Conservation (phyloP, 2,797 vertebrate species). For the Xyrichtys novacula region DNA sequence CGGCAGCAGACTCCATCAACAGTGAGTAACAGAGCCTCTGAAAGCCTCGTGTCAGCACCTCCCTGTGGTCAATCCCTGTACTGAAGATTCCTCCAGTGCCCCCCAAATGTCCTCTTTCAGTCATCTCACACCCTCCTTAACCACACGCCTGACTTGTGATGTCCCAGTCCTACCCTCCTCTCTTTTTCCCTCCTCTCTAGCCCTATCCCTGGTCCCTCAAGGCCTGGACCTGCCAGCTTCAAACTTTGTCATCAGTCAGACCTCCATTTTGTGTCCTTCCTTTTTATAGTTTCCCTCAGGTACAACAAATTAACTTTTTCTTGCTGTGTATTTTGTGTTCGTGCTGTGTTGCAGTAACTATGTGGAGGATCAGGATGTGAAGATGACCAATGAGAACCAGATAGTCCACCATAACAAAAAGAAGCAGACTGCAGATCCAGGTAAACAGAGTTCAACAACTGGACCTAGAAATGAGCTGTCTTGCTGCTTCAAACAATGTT, state of each 20-base stretch:
- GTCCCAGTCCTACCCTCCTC: conserved; percentile 3
- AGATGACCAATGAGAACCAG: conserved; percentile 97
- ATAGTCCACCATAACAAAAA: conserved; percentile 90
- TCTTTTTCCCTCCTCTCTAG: conserved; percentile 18
- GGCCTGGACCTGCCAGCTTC: conserved; percentile 46
- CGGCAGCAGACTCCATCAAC: conserved; percentile 68
- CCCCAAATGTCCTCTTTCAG: conserved; percentile 22
- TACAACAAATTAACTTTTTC: neutral
- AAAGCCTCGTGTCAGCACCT: conserved; percentile 49
- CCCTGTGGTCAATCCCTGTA: conserved; percentile 70
- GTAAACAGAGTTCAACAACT: conserved; percentile 67
- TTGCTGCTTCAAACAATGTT: neutral
- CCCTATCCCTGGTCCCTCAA: conserved; percentile 29
- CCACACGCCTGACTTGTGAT: conserved; percentile 47
- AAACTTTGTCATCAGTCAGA: conserved; percentile 45
- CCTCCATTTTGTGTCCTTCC: conserved; percentile 36
- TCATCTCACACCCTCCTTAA: conserved; percentile 37
- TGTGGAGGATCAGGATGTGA: conserved; percentile 95
- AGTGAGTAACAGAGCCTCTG: conserved; percentile 76
- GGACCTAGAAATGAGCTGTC: neutral
- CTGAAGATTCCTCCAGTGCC: conserved; percentile 46
- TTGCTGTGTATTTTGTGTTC: conserved; percentile 29
- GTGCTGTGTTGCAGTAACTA: conserved; percentile 84
- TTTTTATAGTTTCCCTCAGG: neutral
- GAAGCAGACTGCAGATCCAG: conserved; percentile 90